Conservation (phyloP, 2,888 invertebrate species). For the Oscheius onirici region DNA sequence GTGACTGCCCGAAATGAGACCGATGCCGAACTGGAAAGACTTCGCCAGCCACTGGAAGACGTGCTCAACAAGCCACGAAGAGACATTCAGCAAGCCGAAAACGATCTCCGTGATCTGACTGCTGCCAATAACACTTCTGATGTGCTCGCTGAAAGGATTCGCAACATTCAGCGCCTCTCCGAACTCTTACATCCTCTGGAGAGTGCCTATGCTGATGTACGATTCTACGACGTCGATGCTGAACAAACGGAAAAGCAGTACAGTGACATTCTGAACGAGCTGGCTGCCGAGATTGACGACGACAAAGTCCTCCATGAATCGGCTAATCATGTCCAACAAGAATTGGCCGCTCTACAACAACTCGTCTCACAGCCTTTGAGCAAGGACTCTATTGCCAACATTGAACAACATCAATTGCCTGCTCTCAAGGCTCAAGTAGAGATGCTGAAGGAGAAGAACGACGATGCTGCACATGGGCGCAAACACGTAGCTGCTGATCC, state of each 20-base stretch:
- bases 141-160: constrained; percentile 37
- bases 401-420: constrained; percentile 34
- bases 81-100: constrained; percentile 32
- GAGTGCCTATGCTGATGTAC: constrained; percentile 53
- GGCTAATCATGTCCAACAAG: constrained; percentile 43
- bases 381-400: background rate
- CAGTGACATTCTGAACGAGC: constrained; percentile 45
- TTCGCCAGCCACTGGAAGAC: constrained; percentile 33
- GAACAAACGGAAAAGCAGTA: constrained; percentile 54
- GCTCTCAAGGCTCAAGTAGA: constrained; percentile 46
- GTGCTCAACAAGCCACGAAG: constrained; percentile 35
- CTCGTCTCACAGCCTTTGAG: constrained; percentile 27
- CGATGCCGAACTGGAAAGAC: constrained; percentile 44
- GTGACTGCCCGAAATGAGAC: constrained; percentile 46
- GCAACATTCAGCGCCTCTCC: constrained; percentile 44
- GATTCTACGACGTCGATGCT: constrained; percentile 60
- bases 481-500: constrained; percentile 40
- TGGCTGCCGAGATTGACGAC: constrained; percentile 42
- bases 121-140: constrained; percentile 34
- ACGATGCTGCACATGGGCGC: constrained; percentile 37
- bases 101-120: constrained; percentile 35
- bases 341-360: constrained; percentile 38
- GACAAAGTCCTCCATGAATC: constrained; percentile 48
- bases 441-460: constrained; percentile 38
- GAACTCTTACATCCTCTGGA: constrained; percentile 45